phyloP scores from a whole-genome alignment of 1,140 invertebrate genomes.

The Hirudo medicinalis region DNA sequence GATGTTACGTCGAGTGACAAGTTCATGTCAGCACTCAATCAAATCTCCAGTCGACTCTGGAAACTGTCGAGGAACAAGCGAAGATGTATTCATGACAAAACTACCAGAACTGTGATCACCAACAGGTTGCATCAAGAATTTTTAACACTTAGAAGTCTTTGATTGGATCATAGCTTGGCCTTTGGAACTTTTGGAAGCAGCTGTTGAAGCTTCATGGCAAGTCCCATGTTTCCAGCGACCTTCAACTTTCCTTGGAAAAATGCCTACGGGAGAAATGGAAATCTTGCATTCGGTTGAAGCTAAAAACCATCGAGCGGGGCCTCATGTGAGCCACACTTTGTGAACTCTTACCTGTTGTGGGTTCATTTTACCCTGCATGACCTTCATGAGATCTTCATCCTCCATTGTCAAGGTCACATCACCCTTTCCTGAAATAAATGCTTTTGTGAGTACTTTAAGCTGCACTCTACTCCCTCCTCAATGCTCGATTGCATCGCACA shows the following conservation, averaged over 20 bases:
- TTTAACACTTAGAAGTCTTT: not conserved
- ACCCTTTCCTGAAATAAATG: constrained; percentile 54
- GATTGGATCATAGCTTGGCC: constrained; percentile 21
- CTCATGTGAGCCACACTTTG: too few relatives aligned
- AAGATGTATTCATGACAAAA: too few relatives aligned
- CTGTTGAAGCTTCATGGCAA: constrained; percentile 84
- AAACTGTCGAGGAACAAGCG: too few relatives aligned
- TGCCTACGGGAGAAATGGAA: constrained; percentile 51
- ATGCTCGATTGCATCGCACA: too few relatives aligned
- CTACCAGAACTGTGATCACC: too few relatives aligned
- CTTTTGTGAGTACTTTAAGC: too few relatives aligned
- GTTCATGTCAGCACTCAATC: too few relatives aligned
- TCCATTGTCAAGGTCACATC: constrained; percentile 77
- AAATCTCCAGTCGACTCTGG: too few relatives aligned
- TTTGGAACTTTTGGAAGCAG: constrained; percentile 32
- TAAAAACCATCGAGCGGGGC: not conserved
- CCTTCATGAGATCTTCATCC: constrained; percentile 68
- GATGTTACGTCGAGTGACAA: too few relatives aligned
- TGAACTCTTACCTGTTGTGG: constrained; percentile 53
- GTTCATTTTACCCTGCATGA: constrained; percentile 76
- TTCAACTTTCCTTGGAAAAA: constrained; percentile 96
- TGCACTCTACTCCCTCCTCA: too few relatives aligned
- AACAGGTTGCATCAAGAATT: too few relatives aligned
- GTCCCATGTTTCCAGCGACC: constrained; percentile 85
- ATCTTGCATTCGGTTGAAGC: constrained; percentile 2